Base-by-base conservation (phyloP, 37 sponge, comb jelly and placozoan species). In the Trichoplax adhaerens region DNA sequence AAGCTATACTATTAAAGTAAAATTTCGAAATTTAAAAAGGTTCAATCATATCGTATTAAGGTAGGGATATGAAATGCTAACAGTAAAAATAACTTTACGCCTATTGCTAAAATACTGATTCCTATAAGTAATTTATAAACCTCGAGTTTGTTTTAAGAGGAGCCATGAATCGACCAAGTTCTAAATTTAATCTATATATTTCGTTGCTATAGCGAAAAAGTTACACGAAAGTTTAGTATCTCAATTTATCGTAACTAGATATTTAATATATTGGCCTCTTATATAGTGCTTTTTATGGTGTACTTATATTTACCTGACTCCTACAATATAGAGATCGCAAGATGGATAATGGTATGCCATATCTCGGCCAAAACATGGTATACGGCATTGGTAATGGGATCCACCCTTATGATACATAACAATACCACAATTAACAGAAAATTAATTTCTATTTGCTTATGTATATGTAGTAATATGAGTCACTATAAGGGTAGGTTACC, bases 301-400 rank as follows among this genome's bases (percentile, higher is more conserved):
- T 52, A 72, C 3, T 8, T 50, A 3, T 4, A 5, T 70, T 73
- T 6, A 86, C 85, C 89, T 65, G 1, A 80, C 68, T 53, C 84
- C 10, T 66, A 78, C 86, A 8, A 95, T 55, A 58, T 86, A 90
- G 54, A 95, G 88, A 70, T 95, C 96, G 83, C 91, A 91, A 51
- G 91, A 80, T 47, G 83, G 75, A n/a, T 53, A 74, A 56, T 95
- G 92, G 69, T 95, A 95, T 54, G 88, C 82, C 71, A 95, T 67
- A 70, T 90, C 91, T n/a, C 88, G 83, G 12, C 96, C 96, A 80
- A 87, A 90, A 51, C 69, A 87, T 6, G 96, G 96, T 1, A 95
- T 81, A 5, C 96, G 66, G 3, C 83, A 79, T n/a, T 80, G 77
- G 65, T 91, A 95, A 73, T 95, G 85, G 62, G 62, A 74, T 0